Evolutionary conservation across 2,797 vertebrate genomes (phyloP).

Genomic region (Erethizon dorsatum): DNA sequence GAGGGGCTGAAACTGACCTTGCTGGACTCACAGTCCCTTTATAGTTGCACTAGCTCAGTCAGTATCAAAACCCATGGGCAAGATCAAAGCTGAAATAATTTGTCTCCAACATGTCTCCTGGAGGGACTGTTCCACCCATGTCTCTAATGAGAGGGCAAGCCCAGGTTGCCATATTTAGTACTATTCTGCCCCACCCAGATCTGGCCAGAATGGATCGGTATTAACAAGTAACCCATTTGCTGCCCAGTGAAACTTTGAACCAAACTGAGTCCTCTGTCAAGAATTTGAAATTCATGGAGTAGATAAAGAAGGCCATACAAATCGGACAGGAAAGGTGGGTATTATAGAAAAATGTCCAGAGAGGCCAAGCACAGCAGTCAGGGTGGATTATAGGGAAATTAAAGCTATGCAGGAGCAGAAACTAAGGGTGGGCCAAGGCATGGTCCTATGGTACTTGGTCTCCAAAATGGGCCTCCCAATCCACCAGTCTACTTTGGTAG

Average conservation of each 20-base stretch:
- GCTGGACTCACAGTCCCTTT: neutral
- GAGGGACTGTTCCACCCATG: neutral
- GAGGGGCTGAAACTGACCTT: neutral
- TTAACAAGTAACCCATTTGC: neutral
- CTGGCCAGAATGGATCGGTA: neutral
- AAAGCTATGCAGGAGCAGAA: neutral
- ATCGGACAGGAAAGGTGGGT: neutral
- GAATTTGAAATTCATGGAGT: neutral
- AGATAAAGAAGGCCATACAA: neutral
- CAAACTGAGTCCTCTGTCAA: neutral
- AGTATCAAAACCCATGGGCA: constrained; percentile 35
- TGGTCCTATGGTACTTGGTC: neutral
- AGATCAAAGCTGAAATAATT: constrained; percentile 16
- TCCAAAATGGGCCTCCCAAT: neutral
- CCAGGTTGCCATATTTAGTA: neutral
- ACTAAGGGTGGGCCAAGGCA: neutral
- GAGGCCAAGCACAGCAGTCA: neutral
- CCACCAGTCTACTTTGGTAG: neutral
- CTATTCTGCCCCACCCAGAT: neutral
- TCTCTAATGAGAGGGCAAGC: neutral
- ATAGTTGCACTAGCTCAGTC: constrained; percentile 7
- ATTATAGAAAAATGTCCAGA: neutral
- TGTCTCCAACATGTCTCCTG: neutral
- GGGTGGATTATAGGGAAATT: neutral
- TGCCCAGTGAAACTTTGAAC: neutral